These are phyloP conservation scores for human (Homo sapiens) DNA, from an alignment of 2,113 vertebrate genomes.

Conservation along the genomic window GRCh38 chr5:174260501-174261000, in stretches of 20 bases:
- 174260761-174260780: background rate
- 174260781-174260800: background rate
- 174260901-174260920: background rate
- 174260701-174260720: background rate
- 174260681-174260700: background rate
- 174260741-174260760: background rate
- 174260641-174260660: background rate
- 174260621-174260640: background rate
- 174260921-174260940: background rate
- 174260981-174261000: too few species aligned
- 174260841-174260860: background rate
- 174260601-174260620: background rate
- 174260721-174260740: background rate
- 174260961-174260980: background rate
- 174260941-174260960: background rate
- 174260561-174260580: background rate
- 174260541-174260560: background rate
- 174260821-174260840: background rate
- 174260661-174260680: background rate
- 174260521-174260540: background rate
- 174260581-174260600: background rate
- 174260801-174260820: background rate
- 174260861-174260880: background rate
- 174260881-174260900: background rate
- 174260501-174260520: background rate